A percentile compares a stretch with the other conserved stretches of the same genome.
Conservation (phyloP, 2,797 vertebrate species). For the Benthosema pterotum region DNA sequence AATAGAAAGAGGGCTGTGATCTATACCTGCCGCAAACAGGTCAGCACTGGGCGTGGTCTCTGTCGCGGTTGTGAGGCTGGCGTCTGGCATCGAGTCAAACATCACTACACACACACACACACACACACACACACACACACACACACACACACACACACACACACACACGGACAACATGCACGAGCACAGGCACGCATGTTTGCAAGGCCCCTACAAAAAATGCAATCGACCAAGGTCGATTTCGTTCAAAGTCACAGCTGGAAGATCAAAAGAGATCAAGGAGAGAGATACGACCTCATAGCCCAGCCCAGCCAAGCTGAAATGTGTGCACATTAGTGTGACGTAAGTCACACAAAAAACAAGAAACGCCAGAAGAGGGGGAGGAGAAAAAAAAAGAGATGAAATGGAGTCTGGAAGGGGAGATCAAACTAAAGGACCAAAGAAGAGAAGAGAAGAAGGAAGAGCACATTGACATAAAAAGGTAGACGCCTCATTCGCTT, state of each 20-base stretch:
- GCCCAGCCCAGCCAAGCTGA: too few species aligned
- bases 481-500: too few species aligned
- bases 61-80: constrained; percentile 79
- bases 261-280: constrained; percentile 15
- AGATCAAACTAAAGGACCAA: not conserved
- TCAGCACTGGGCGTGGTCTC: constrained; percentile 88
- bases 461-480: too few species aligned
- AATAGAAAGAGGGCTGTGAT: constrained; percentile 41
- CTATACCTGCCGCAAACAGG: constrained; percentile 94
- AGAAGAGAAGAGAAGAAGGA: not conserved
- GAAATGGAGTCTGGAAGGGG: not conserved
- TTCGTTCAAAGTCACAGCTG: constrained; percentile 23
- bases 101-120: constrained; percentile 89
- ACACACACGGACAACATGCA: constrained; percentile 63
- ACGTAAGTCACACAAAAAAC: constrained; percentile 1
- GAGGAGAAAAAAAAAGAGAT: not conserved
- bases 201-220: constrained; percentile 16
- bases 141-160: constrained; percentile 72
- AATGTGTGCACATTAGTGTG: constrained; percentile 38
- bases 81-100: constrained; percentile 89
- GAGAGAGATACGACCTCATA: too few species aligned
- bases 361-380: not conserved
- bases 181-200: not conserved
- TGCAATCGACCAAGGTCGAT: constrained; percentile 1
- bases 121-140: constrained; percentile 83